Percentiles rank a stretch among this genome's conserved stretches.
phyloP scores from a whole-genome alignment of 2,888 invertebrate genomes.

The Volucella inflata region DNA sequence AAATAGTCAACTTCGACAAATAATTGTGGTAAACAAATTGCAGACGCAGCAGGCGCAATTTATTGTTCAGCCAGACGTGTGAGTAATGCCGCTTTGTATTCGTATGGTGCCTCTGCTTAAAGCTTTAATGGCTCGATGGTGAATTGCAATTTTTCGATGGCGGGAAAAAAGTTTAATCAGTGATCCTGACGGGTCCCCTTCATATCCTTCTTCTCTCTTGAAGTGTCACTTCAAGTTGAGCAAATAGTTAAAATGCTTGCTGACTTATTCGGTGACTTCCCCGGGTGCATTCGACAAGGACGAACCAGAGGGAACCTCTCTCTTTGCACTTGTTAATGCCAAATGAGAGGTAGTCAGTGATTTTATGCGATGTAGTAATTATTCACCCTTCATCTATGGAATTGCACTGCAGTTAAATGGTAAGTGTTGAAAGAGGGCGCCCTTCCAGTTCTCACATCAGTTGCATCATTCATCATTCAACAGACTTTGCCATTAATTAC shows the following conservation, averaged over 20 bases:
- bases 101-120: slow-evolving; percentile 4
- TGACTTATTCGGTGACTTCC: slow-evolving; percentile 11
- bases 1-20: slow-evolving; percentile 61
- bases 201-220: too few species aligned
- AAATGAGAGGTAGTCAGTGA: slow-evolving; percentile 18
- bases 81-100: slow-evolving; percentile 31
- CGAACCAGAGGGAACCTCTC: too few species aligned
- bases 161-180: too few species aligned
- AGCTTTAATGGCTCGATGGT: slow-evolving; percentile 35
- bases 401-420: neutral
- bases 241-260: slow-evolving; percentile 52
- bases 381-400: slow-evolving; percentile 26
- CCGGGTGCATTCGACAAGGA: neutral
- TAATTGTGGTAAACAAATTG: slow-evolving; percentile 68
- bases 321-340: neutral
- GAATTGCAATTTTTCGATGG: neutral
- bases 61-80: slow-evolving; percentile 60
- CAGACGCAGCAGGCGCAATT: slow-evolving; percentile 59
- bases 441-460: slow-evolving; percentile 46
- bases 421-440: neutral
- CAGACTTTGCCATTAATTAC: slow-evolving; percentile 58
- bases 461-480: slow-evolving; percentile 59
- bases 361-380: slow-evolving; percentile 47
- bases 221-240: slow-evolving; percentile 20
- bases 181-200: too few species aligned